Evolutionary conservation across 2,797 vertebrate species (phyloP).

Genomic region (Phrynocephalus guinanensis): DNA sequence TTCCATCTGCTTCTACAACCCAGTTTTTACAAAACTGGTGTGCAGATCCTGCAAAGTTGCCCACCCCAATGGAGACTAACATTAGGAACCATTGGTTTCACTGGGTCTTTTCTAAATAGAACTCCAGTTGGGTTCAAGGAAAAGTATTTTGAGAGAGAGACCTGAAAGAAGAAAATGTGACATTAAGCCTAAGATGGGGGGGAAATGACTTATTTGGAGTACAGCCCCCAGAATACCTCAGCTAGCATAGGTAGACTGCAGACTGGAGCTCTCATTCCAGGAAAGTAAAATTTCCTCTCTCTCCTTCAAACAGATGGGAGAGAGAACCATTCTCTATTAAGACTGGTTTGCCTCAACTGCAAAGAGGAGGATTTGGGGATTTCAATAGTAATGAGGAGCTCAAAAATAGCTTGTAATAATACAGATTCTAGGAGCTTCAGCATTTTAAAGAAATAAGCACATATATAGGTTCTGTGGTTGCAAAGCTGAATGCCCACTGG

Average conservation of each 20-base stretch:
- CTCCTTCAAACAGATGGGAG: no score
- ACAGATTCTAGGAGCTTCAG: not conserved
- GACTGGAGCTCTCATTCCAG: no score
- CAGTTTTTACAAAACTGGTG: no score
- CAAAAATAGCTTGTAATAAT: not conserved
- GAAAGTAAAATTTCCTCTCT: no score
- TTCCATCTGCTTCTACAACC: no score
- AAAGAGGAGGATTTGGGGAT: not conserved
- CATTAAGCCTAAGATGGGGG: no score
- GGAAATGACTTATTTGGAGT: no score
- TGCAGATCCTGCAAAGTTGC: no score
- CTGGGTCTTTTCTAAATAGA: not conserved
- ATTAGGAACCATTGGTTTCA: not conserved
- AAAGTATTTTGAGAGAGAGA: not conserved
- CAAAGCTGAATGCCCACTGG: not conserved
- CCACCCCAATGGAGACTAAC: no score
- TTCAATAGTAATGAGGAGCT: not conserved
- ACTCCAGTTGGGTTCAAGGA: not conserved
- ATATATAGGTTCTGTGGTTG: not conserved
- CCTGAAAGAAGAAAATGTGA: not conserved
- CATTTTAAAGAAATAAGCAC: not conserved
- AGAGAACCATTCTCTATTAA: not conserved
- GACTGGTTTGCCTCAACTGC: slow-evolving; percentile 1
- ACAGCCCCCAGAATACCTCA: no score
- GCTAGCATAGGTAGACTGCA: no score